Conservation (phyloP, 2,113 vertebrate genomes). For the Spilogale gracilis region DNA sequence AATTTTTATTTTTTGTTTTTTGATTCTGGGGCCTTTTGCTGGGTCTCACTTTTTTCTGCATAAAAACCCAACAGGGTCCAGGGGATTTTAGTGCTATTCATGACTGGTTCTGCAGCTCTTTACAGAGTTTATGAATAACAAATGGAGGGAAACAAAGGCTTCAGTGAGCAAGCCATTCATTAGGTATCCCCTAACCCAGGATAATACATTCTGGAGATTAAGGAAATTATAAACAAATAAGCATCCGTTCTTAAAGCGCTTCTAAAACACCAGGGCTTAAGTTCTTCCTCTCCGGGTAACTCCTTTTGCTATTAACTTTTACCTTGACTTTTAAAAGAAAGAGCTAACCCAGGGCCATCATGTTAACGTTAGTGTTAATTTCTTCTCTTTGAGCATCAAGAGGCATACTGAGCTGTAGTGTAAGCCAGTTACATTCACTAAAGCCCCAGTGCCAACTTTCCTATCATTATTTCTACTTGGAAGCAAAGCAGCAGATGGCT, state of each 20-base stretch:
- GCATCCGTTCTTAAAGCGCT: neutral
- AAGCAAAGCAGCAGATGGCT: conserved; percentile 37
- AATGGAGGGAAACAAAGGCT: conserved; percentile 69
- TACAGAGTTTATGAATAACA: conserved; percentile 57
- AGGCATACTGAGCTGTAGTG: neutral
- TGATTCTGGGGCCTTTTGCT: neutral
- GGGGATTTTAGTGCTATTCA: conserved; percentile 45
- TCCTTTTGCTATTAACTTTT: conserved; percentile 36
- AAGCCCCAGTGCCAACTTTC: neutral
- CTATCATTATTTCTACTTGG: conserved; percentile 11
- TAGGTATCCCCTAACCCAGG: conserved; percentile 40
- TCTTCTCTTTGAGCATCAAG: neutral
- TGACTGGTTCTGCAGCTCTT: conserved; percentile 32
- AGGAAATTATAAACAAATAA: conserved; percentile 65
- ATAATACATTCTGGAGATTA: conserved; percentile 63
- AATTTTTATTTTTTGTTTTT: neutral
- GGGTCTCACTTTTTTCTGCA: neutral
- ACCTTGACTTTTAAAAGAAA: conserved; percentile 60
- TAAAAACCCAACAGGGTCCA: conserved; percentile 54
- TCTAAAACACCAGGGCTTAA: conserved; percentile 52
- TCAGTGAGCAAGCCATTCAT: conserved; percentile 63
- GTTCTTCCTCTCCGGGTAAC: conserved; percentile 31
- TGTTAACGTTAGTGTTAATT: conserved; percentile 39
- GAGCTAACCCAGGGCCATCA: neutral
- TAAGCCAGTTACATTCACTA: conserved; percentile 5